Percentiles rank a stretch among this genome's conserved stretches.
Evolutionary conservation across 1,140 invertebrate species (phyloP).

Genomic region (Sitophilus oryzae): DNA sequence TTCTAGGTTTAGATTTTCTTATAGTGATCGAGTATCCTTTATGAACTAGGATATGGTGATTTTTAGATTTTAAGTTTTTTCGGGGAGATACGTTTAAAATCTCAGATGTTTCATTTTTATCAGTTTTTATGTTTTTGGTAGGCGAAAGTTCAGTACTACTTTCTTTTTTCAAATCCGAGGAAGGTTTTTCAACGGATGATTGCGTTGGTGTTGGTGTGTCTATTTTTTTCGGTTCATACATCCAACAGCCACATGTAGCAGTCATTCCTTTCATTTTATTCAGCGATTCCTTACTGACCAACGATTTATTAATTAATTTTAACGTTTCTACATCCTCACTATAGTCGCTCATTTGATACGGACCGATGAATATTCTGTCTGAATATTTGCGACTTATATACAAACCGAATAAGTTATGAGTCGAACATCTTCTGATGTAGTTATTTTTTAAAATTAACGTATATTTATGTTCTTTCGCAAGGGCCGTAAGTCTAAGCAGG

Average conservation of each 20-base stretch:
- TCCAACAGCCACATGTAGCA: slow-evolving; percentile 19
- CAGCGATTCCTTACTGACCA: slow-evolving; percentile 27
- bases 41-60: slow-evolving; percentile 8
- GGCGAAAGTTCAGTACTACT: no score
- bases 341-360: slow-evolving; percentile 23
- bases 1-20: slow-evolving; percentile 13
- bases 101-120: neutral
- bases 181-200: neutral
- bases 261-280: slow-evolving; percentile 24
- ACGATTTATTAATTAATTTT: slow-evolving; percentile 27
- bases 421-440: slow-evolving; percentile 15
- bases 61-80: no score
- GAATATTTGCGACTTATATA: slow-evolving; percentile 29
- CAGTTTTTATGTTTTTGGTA: neutral
- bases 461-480: slow-evolving; percentile 23
- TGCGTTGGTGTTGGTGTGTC: slow-evolving; percentile 1
- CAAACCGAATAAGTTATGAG: slow-evolving; percentile 29
- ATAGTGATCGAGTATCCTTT: slow-evolving; percentile 3
- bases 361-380: slow-evolving; percentile 35
- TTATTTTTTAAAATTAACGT: slow-evolving; percentile 27
- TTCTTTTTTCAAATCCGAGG: no score
- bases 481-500: slow-evolving; percentile 24
- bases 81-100: neutral
- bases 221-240: no score
- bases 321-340: slow-evolving; percentile 30